phyloP scores from a whole-genome alignment of 2,113 vertebrate genomes.

The Bombycilla garrulus region DNA sequence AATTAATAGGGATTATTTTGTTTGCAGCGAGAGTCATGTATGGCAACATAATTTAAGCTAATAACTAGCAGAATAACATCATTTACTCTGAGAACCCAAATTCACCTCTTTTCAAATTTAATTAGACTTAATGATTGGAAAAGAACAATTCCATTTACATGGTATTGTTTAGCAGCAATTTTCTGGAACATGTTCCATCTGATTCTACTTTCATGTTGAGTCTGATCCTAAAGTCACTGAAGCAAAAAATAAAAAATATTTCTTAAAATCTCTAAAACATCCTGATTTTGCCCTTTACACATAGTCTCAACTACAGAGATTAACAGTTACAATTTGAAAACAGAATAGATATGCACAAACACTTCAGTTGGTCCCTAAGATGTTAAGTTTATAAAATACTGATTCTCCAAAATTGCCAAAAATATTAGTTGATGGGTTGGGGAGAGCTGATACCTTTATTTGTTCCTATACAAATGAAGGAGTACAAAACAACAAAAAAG shows the following conservation, averaged over 20 bases:
- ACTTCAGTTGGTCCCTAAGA: background rate
- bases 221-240: background rate
- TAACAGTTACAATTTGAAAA: background rate
- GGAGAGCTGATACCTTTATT: background rate
- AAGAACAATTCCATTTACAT: constrained; percentile 22
- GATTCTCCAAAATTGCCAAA: background rate
- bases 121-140: constrained; percentile 37
- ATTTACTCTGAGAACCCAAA: constrained; percentile 2
- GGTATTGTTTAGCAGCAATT: background rate
- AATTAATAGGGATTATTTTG: background rate
- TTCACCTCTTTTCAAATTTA: constrained; percentile 5
- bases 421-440: background rate
- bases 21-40: background rate
- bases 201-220: background rate
- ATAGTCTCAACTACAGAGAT: background rate
- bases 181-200: constrained; percentile 14
- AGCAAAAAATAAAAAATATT: background rate
- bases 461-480: background rate
- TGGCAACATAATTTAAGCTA: background rate
- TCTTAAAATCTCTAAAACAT: background rate
- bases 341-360: background rate
- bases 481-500: background rate
- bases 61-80: background rate
- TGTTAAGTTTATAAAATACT: background rate
- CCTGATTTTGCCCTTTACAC: background rate